Evolutionary conservation across 2,888 invertebrate species (phyloP).

Genomic region (Lithophane socia): DNA sequence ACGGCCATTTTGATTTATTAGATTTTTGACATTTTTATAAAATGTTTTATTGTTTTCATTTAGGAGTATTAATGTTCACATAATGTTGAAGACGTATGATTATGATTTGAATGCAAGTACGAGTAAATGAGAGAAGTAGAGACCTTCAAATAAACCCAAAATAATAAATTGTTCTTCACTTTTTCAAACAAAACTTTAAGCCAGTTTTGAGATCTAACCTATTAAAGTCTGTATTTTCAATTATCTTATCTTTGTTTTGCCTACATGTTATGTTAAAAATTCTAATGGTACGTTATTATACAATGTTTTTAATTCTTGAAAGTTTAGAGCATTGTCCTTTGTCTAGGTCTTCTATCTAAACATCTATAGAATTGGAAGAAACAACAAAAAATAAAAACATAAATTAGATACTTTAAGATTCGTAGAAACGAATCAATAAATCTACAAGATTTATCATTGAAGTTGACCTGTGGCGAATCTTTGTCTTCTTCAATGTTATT

Average conservation of each 20-base stretch:
- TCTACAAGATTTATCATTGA: slow-evolving; percentile 47
- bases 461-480: slow-evolving; percentile 38
- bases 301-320: neutral
- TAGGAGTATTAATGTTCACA: neutral
- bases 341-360: neutral
- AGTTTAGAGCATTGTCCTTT: neutral
- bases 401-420: slow-evolving; percentile 27
- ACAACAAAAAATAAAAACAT: slow-evolving; percentile 16
- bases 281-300: neutral
- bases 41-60: slow-evolving; percentile 31
- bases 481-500: slow-evolving; percentile 23
- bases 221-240: neutral
- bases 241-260: neutral
- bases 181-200: neutral
- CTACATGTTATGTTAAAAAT: neutral
- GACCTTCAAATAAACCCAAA: neutral
- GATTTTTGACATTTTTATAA: slow-evolving; percentile 41
- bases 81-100: slow-evolving; percentile 6
- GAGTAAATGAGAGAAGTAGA: neutral
- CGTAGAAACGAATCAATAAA: slow-evolving; percentile 47
- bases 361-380: slow-evolving; percentile 15
- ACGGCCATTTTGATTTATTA: slow-evolving; percentile 54
- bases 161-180: neutral
- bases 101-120: neutral
- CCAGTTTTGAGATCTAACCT: neutral